Evolutionary conservation across 1,140 invertebrate genomes (phyloP).

Genomic region (Agrilus planipennis): DNA sequence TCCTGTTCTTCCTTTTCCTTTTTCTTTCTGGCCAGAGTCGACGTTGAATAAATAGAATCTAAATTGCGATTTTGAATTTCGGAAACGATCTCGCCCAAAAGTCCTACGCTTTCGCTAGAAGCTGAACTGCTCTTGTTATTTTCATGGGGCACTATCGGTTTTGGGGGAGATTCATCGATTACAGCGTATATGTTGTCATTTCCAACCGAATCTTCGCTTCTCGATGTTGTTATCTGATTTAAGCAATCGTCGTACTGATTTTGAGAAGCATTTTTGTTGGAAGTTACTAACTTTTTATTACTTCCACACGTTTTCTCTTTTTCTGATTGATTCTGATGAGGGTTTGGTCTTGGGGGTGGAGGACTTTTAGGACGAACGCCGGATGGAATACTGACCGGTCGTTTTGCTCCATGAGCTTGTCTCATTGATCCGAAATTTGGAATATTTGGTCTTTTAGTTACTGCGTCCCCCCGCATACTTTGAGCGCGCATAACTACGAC

Average conservation of each 20-base stretch:
- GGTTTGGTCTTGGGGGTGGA: slow-evolving; percentile 49
- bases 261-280: slow-evolving; percentile 33
- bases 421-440: slow-evolving; percentile 72
- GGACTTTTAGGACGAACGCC: slow-evolving; percentile 48
- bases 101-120: slow-evolving; percentile 49
- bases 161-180: slow-evolving; percentile 58
- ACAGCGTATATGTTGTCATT: slow-evolving; percentile 75
- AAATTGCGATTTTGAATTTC: slow-evolving; percentile 75
- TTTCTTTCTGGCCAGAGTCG: slow-evolving; percentile 51
- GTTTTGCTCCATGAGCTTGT: slow-evolving; percentile 42
- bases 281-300: slow-evolving; percentile 34
- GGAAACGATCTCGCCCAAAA: slow-evolving; percentile 72
- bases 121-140: slow-evolving; percentile 32
- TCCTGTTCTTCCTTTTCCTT: slow-evolving; percentile 36
- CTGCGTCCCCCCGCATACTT: slow-evolving; percentile 55
- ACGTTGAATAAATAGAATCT: slow-evolving; percentile 74
- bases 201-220: slow-evolving; percentile 40
- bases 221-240: slow-evolving; percentile 46
- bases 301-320: slow-evolving; percentile 41
- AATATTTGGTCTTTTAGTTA: slow-evolving; percentile 44
- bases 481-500: slow-evolving; percentile 57
- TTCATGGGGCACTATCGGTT: slow-evolving; percentile 35
- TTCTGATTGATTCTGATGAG: slow-evolving; percentile 18
- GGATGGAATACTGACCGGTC: slow-evolving; percentile 56
- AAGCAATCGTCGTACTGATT: slow-evolving; percentile 64